Conservation (phyloP, 2,113 vertebrate species). For the Corythornis cristatus region DNA sequence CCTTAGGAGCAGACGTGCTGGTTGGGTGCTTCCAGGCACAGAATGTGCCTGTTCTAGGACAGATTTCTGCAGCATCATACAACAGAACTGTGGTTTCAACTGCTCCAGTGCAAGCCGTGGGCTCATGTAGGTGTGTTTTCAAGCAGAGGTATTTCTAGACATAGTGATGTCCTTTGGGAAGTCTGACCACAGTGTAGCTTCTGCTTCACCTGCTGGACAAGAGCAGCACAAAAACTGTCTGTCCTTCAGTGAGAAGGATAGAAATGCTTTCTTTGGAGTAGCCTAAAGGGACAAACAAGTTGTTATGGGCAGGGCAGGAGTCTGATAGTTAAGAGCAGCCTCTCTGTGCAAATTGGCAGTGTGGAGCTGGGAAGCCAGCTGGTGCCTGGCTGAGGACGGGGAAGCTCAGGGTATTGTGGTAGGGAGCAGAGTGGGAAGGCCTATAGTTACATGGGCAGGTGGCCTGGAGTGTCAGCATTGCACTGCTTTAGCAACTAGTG, state of each 20-base stretch:
- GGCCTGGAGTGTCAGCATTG: background rate
- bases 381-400: background rate
- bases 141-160: rapidly evolving
- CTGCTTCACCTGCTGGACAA: background rate
- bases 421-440: background rate
- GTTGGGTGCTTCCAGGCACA: background rate
- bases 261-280: background rate
- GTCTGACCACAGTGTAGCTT: rapidly evolving
- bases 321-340: background rate
- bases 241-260: background rate
- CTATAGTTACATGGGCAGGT: rapidly evolving
- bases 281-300: background rate
- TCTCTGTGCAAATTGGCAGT: background rate
- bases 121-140: background rate
- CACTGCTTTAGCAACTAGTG: background rate
- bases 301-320: background rate
- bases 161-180: rapidly evolving
- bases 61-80: background rate
- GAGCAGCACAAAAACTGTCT: background rate
- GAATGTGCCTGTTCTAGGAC: background rate
- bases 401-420: background rate
- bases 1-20: background rate
- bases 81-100: background rate
- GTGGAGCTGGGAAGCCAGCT: background rate
- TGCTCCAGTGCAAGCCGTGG: background rate